Evolutionary conservation across 1,140 invertebrate species (phyloP).

Genomic region (Dinothrombium tinctorium): DNA sequence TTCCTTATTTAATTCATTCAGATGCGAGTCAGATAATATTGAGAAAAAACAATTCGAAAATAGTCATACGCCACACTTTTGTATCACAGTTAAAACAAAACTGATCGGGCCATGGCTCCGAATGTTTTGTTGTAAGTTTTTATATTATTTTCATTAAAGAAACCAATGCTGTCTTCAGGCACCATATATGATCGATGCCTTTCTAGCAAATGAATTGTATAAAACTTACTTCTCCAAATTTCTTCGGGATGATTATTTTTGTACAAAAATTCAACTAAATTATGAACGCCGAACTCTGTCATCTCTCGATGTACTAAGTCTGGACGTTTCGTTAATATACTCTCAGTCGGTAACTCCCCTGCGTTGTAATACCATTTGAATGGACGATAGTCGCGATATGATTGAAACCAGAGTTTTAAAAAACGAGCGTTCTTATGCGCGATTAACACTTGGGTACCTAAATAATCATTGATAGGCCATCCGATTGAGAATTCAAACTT

Average conservation of each 20-base stretch:
- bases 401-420: conserved; percentile 17
- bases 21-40: too few relatives aligned
- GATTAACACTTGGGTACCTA: conserved; percentile 18
- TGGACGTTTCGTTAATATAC: conserved; percentile 15
- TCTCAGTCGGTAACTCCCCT: conserved; percentile 18
- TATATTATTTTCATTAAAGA: conserved; percentile 19
- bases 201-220: conserved; percentile 18
- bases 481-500: conserved; percentile 22
- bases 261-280: conserved; percentile 16
- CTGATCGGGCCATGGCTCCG: conserved; percentile 19
- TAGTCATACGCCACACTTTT: too few relatives aligned
- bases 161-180: conserved; percentile 5
- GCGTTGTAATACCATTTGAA: conserved; percentile 20
- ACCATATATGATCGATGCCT: conserved; percentile 17
- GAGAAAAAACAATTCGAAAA: too few relatives aligned
- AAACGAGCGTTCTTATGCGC: conserved; percentile 19
- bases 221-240: conserved; percentile 10
- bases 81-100: too few relatives aligned
- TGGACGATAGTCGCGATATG: conserved; percentile 17
- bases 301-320: conserved; percentile 18
- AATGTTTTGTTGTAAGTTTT: conserved; percentile 18
- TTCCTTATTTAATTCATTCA: too few relatives aligned
- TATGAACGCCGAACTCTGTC: conserved; percentile 18
- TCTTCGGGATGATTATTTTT: background rate
- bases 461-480: conserved; percentile 17